Conservation (phyloP, 2,888 invertebrate genomes). For the Leptinotarsa juncta region DNA sequence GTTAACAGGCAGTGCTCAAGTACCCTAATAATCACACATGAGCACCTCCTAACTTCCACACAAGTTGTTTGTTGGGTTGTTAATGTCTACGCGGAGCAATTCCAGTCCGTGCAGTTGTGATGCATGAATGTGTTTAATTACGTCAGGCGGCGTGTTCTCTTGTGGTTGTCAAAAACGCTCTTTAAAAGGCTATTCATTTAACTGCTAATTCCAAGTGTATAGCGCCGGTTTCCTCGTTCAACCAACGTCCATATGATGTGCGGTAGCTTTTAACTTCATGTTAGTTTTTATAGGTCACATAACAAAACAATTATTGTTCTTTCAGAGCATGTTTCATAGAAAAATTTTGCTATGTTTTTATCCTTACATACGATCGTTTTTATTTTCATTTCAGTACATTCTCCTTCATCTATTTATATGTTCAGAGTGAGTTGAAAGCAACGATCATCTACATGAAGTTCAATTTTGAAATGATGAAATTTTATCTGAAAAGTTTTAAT, state of each 20-base stretch:
- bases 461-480: no score
- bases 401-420: no score
- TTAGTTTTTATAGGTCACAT: background rate
- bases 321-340: background rate
- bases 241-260: background rate
- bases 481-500: no score
- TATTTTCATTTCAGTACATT: no score
- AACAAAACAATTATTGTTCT: no score
- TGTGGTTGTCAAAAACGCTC: conserved; percentile 26
- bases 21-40: conserved; percentile 13
- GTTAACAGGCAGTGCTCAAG: conserved; percentile 1
- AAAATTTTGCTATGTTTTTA: background rate
- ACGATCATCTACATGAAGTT: no score
- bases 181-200: conserved; percentile 27
- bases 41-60: conserved; percentile 4
- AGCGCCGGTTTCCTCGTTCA: background rate
- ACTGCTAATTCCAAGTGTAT: conserved; percentile 23
- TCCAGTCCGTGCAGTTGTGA: conserved; percentile 22
- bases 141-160: conserved; percentile 15
- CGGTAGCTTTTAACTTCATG: background rate
- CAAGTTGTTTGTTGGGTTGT: conserved; percentile 24
- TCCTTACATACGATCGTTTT: no score
- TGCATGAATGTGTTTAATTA: conserved; percentile 8
- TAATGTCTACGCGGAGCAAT: conserved; percentile 31
- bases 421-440: no score